phyloP scores from a whole-genome alignment of 2,888 invertebrate genomes.

The Tinea trinotella region DNA sequence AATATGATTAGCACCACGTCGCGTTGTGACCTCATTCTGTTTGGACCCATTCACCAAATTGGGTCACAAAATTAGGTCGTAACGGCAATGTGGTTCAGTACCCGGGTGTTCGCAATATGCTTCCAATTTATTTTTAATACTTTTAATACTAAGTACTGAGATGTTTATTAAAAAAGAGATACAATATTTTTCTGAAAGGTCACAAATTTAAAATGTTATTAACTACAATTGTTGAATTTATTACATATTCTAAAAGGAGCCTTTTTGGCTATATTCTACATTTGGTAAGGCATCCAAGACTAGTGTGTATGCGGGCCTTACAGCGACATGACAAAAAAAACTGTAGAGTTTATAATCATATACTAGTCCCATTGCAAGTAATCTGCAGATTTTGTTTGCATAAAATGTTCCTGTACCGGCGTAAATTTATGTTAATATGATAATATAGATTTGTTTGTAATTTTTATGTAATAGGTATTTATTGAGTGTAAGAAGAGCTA shows the following conservation, averaged over 20 bases:
- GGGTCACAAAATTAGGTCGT: no score
- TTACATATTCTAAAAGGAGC: constrained; percentile 55
- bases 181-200: neutral
- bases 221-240: constrained; percentile 20
- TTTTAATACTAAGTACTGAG: neutral
- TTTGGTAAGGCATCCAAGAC: constrained; percentile 35
- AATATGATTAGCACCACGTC: constrained; percentile 32
- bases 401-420: constrained; percentile 67
- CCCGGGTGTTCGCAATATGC: neutral
- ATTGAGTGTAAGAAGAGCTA: neutral
- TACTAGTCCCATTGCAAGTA: constrained; percentile 70
- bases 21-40: neutral
- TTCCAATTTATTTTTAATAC: constrained; percentile 3
- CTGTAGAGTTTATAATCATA: constrained; percentile 35
- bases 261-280: constrained; percentile 49
- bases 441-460: constrained; percentile 31
- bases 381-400: constrained; percentile 55
- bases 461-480: neutral
- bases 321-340: constrained; percentile 37
- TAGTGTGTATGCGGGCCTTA: constrained; percentile 64
- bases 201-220: constrained; percentile 10
- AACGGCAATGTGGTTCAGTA: no score
- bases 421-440: constrained; percentile 59
- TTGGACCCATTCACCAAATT: no score
- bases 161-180: neutral